Percentiles rank a stretch among this genome's conserved stretches.
Conservation (phyloP, 2,113 vertebrate species). For the Numenius arquata region DNA sequence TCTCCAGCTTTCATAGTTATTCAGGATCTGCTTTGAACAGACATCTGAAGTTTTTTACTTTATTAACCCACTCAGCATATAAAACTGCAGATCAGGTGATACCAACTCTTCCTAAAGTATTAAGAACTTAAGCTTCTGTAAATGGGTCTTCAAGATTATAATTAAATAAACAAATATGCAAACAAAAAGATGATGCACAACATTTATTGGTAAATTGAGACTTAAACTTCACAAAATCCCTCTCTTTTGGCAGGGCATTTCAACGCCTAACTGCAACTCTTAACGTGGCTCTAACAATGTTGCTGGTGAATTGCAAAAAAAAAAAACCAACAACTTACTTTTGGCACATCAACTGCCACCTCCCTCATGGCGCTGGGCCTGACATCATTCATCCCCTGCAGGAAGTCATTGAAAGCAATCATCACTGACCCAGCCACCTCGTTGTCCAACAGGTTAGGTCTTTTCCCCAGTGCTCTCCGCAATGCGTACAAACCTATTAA, state of each 20-base stretch:
- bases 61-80: neutral
- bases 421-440: conserved; percentile 79
- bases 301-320: neutral
- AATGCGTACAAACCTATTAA: conserved; percentile 84
- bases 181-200: neutral
- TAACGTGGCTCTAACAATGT: neutral
- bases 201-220: neutral
- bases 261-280: conserved; percentile 43
- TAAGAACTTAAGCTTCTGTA: neutral
- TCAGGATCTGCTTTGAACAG: neutral
- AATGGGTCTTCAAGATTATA: neutral
- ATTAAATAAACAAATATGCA: neutral
- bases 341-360: conserved; percentile 93
- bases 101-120: neutral
- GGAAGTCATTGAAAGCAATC: conserved; percentile 86
- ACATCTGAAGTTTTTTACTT: neutral
- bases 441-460: conserved; percentile 70
- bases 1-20: neutral
- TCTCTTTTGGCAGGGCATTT: neutral
- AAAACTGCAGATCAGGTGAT: neutral
- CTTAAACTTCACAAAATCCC: neutral
- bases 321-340: conserved; percentile 86
- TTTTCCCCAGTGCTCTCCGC: conserved; percentile 73
- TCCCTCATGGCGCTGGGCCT: conserved; percentile 99
- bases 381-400: conserved; percentile 86